These are phyloP conservation scores for Brachirus orientalis DNA, from an alignment of 2,113 vertebrate species.

Conservation along the genomic window DNA sequence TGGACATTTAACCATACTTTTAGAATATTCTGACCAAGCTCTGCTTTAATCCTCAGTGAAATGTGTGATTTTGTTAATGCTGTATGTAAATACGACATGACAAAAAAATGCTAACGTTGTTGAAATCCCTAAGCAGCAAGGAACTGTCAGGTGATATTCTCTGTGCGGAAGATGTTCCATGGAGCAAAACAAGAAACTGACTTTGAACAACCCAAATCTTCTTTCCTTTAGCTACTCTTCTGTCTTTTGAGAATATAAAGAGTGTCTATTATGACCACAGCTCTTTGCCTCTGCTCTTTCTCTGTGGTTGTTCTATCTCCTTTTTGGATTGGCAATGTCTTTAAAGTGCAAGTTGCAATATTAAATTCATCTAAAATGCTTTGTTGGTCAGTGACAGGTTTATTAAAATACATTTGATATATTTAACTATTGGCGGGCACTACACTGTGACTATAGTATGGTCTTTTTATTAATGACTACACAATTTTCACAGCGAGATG, in stretches of 20 bases:
- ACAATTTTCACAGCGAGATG: too few species aligned
- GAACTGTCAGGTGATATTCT: conserved; percentile 33
- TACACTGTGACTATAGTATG: too few species aligned
- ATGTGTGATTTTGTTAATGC: conserved; percentile 24
- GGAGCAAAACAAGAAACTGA: conserved; percentile 19
- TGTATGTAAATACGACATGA: conserved; percentile 54
- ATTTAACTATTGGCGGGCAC: too few species aligned
- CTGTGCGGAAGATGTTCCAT: conserved; percentile 39
- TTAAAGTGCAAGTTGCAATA: conserved; percentile 71
- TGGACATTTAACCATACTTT: conserved; percentile 19
- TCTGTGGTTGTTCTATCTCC: conserved; percentile 50
- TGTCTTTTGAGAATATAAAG: conserved; percentile 9
- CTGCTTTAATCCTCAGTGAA: conserved; percentile 10
- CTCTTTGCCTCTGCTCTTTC: conserved; percentile 57
- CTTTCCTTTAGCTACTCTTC: conserved; percentile 27
- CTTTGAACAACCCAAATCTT: conserved; percentile 17
- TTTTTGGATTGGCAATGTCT: conserved; percentile 61
- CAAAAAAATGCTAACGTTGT: conserved; percentile 58
- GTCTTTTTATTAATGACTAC: too few species aligned
- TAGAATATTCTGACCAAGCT: conserved; percentile 3
- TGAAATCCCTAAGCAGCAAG: conserved; percentile 29
- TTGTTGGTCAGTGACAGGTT: conserved; percentile 9
- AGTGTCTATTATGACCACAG: conserved; percentile 23
- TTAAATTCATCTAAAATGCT: conserved; percentile 64
- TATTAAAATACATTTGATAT: background rate